Base-by-base conservation (phyloP, 2,888 invertebrate genomes). In the Orthosia incerta region DNA sequence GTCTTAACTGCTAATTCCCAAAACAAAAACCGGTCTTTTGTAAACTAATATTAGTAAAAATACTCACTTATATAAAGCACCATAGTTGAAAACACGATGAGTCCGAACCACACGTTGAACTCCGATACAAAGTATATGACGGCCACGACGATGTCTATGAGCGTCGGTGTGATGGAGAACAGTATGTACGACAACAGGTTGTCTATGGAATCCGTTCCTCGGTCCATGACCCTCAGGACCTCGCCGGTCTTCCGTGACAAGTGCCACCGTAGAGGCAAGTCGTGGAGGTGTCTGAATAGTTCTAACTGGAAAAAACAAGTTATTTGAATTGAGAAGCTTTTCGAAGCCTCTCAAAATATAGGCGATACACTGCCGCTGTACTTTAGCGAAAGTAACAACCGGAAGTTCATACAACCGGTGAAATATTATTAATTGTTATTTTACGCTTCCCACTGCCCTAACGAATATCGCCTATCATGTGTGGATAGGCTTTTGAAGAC, bases 151-250 rank as follows among this genome's bases (percentile, higher is more conserved):
- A 99, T 99, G 92, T 99, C 99, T 18, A 98, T 95, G 74, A 99
- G 97, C 0, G 99, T 99, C 0, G 99, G 99, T 0, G 98, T 92
- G 84, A 99, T 99, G 60, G 98, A 98, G 95, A 99, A 99, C 57
- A 99, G 95, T 63, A 99, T 98, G 91, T 98, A 99, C 89, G 98
- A 99, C 1, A 99, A 97, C 15, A 99, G 96, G 93, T 98, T 99
- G 94, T 99, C 99, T 86, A 99, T 99, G 70, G 99, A 99, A 88
- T 98, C 99, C 0, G 99, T 99, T 83, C 99, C 99, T 79, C 99
- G 97, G 94, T 99, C 99, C 98, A 99, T 99, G 0, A 99, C 98
- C 51, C 99, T 97, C 3, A 99, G 96, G 0, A 99, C 99, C 96
- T 99, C 99, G 3, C 99, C 99, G 0, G 99, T 99, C 96, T 99